Base-by-base conservation (phyloP, 2,113 vertebrate genomes). In the Dasypus novemcinctus region DNA sequence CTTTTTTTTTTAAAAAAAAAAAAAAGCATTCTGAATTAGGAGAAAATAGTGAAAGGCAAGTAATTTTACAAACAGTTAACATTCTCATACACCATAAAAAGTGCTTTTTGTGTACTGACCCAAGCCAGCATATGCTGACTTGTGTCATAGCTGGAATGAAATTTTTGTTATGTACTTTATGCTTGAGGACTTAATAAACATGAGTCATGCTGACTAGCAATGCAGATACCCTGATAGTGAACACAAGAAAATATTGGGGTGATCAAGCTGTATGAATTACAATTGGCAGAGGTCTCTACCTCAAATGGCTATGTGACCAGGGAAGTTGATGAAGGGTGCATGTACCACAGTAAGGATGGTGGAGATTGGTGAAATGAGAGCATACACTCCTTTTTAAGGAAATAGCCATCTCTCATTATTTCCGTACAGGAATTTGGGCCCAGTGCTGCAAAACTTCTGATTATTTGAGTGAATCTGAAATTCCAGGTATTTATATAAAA, bases 141-240 rank as follows among this genome's bases (percentile, higher is more conserved):
- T 92, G 27, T 49, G 27, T 33, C 31, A 46, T 10, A 11, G 43
- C 21, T 49, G n/a, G 52, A 52, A 63, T 59, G 46, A 76, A 84
- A 79, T 17, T 13, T 97, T 63, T 83, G 79, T 78, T 54, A 23
- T 33, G 38, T 41, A 29, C 10, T 10, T 23, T 2, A n/a, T 13
- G 94, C 94, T 94, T 59, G 79, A 83, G 94, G 20, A 61, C 52
- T 18, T 38, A 66, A 69, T 12, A 64, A 94, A 92, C 33, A 57
- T 4, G 41, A 82, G 41, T 63, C 90, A 83, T 7, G 25, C 2
- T 29, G 41, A 80, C 27, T 52, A 38, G 38, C 29, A 93, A 81
- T 12, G 46, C n/a, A 76, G 33, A 25, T 52, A 75, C n/a, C 41
- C 87, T 68, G 33, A 93, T 9, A 71, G 49, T 29, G 43, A 72